These are phyloP conservation scores for Poecilia latipinna DNA, from an alignment of 2,113 vertebrate genomes.

Conservation along the genomic window DNA sequence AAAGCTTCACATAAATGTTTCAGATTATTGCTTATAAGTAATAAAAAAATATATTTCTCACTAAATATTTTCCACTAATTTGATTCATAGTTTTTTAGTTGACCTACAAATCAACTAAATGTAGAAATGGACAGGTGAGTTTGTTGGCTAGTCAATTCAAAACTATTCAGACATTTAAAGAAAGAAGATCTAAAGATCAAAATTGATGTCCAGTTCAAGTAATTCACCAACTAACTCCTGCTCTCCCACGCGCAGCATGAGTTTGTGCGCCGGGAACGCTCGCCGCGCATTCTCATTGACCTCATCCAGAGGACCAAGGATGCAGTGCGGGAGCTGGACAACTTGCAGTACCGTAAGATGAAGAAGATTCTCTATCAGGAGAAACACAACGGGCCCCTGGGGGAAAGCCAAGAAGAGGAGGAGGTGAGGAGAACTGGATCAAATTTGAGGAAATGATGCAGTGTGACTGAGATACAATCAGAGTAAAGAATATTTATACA, in stretches of 20 bases:
- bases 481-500: neutral
- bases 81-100: neutral
- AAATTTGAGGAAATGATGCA: neutral
- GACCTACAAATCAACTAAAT: neutral
- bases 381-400: constrained; percentile 90
- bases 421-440: constrained; percentile 76
- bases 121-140: neutral
- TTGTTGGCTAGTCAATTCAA: neutral
- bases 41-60: neutral
- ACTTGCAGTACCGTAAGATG: constrained; percentile 99
- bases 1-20: neutral
- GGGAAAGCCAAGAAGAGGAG: constrained; percentile 94
- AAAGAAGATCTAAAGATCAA: no score
- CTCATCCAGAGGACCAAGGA: constrained; percentile 98
- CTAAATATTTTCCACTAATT: no score
- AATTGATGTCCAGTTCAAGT: neutral
- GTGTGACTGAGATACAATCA: neutral
- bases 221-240: neutral
- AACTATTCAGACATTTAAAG: no score
- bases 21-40: neutral
- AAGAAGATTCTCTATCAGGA: constrained; percentile 99
- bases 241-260: constrained; percentile 83
- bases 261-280: constrained; percentile 91
- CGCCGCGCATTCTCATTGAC: constrained; percentile 89
- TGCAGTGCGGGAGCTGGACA: constrained; percentile 95